A percentile compares a stretch with the other conserved stretches of the same genome.
Evolutionary conservation across 2,888 invertebrate species (phyloP).

Genomic region (Graphium colonna): DNA sequence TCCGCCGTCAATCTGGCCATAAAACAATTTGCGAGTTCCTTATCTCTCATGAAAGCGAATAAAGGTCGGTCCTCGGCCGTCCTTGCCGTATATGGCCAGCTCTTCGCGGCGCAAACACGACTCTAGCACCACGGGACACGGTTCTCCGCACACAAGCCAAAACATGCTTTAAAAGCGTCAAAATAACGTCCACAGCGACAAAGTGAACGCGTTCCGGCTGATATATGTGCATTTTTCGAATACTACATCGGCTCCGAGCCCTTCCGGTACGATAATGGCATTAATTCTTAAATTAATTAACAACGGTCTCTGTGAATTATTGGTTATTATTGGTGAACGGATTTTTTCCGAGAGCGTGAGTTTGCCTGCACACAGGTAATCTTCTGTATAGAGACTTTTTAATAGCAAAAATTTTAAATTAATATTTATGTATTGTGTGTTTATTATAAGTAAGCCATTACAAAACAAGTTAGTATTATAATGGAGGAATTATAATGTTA

Average conservation of each 20-base stretch:
- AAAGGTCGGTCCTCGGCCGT: constrained; percentile 35
- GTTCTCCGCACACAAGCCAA: not conserved
- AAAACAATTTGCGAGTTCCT: constrained; percentile 2
- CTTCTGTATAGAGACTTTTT: too few relatives aligned
- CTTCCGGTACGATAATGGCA: constrained; percentile 11
- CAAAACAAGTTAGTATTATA: too few relatives aligned
- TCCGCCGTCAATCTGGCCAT: constrained; percentile 5
- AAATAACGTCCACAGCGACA: not conserved
- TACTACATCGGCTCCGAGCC: not conserved
- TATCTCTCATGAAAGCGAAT: constrained; percentile 32
- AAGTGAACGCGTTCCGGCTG: not conserved
- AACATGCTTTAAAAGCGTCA: not conserved
- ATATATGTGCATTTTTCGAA: constrained; percentile 4
- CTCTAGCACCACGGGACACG: constrained; percentile 10
- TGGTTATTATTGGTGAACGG: constrained; percentile 1
- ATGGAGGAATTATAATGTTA: too few relatives aligned
- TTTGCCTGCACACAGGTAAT: not conserved
- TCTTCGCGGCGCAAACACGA: constrained; percentile 27
- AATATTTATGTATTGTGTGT: too few relatives aligned
- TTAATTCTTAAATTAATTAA: constrained; percentile 13
- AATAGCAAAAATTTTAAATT: too few relatives aligned
- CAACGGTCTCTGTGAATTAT: constrained; percentile 1
- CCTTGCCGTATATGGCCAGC: constrained; percentile 35
- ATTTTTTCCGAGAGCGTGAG: constrained; percentile 7
- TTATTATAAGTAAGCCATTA: too few relatives aligned